Percentiles rank a stretch among this genome's conserved stretches.
phyloP scores from a whole-genome alignment of 2,113 vertebrate species.

The Cathartes aura region DNA sequence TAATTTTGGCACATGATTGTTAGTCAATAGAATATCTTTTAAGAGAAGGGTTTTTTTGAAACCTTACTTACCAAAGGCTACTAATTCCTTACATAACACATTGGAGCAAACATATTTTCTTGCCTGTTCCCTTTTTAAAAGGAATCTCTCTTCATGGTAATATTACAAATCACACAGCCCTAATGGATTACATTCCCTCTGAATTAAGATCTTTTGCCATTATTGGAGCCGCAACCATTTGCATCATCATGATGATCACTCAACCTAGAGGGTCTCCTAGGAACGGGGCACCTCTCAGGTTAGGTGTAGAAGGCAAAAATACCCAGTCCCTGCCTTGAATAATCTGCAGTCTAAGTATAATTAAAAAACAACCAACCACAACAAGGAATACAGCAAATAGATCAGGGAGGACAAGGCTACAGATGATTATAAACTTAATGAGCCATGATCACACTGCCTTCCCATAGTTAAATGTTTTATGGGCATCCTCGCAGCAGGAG shows the following conservation, averaged over 20 bases:
- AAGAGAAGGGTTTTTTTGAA: not conserved
- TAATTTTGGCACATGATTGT: constrained; percentile 12
- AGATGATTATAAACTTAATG: not conserved
- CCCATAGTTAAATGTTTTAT: not conserved
- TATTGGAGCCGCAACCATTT: not conserved
- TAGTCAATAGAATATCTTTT: constrained; percentile 7
- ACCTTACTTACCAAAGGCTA: not conserved
- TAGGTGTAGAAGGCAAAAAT: not conserved
- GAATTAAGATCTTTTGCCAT: not conserved
- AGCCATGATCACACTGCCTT: not conserved
- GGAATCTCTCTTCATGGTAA: not conserved
- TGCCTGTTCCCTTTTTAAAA: not conserved
- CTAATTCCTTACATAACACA: not conserved
- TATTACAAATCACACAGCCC: not conserved
- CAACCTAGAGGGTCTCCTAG: not conserved
- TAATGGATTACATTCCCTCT: not conserved
- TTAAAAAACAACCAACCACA: not conserved
- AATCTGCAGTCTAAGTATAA: not conserved
- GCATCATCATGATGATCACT: not conserved
- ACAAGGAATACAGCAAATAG: not conserved
- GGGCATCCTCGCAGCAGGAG: not conserved
- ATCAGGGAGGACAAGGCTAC: not conserved
- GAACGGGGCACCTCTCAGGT: not conserved
- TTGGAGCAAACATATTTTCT: not conserved
- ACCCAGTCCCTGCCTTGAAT: not conserved